Percentiles rank a stretch among this genome's conserved stretches.
phyloP scores from a whole-genome alignment of 2,888 invertebrate species.

The Eurytoma californica region DNA sequence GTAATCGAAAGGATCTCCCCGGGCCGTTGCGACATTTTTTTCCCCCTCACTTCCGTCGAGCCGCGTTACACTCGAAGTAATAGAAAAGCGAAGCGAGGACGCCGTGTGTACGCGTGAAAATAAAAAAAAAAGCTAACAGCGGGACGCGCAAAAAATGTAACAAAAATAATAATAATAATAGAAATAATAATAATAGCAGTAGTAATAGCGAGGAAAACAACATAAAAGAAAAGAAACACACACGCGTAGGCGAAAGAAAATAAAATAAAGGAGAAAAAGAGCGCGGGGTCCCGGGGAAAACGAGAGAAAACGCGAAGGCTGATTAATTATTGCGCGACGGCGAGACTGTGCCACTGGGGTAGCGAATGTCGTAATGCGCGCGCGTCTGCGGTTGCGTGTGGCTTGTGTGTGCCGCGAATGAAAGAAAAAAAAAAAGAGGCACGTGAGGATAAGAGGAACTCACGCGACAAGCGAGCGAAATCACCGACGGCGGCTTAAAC shows the following conservation, averaged over 20 bases:
- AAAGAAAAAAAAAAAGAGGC: background rate
- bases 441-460: too few relatives aligned
- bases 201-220: background rate
- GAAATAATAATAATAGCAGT: background rate
- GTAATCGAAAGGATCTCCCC: constrained; percentile 47
- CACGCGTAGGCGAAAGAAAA: background rate
- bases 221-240: too few relatives aligned
- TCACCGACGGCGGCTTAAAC: constrained; percentile 38
- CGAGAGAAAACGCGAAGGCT: constrained; percentile 55
- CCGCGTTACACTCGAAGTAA: background rate
- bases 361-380: background rate
- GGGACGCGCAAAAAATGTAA: background rate
- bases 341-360: constrained; percentile 2
- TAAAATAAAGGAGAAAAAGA: constrained; percentile 49
- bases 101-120: background rate
- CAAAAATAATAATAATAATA: background rate
- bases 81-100: constrained; percentile 1
- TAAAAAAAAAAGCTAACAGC: background rate
- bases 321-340: constrained; percentile 49
- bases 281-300: constrained; percentile 41
- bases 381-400: background rate
- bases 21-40: constrained; percentile 51
- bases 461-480: background rate
- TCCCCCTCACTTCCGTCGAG: background rate
- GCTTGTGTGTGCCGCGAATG: background rate